Evolutionary conservation across 2,888 invertebrate genomes (phyloP), one percentile per base, ranked within the genome.

Genomic region (Cepaea hortensis): DNA sequence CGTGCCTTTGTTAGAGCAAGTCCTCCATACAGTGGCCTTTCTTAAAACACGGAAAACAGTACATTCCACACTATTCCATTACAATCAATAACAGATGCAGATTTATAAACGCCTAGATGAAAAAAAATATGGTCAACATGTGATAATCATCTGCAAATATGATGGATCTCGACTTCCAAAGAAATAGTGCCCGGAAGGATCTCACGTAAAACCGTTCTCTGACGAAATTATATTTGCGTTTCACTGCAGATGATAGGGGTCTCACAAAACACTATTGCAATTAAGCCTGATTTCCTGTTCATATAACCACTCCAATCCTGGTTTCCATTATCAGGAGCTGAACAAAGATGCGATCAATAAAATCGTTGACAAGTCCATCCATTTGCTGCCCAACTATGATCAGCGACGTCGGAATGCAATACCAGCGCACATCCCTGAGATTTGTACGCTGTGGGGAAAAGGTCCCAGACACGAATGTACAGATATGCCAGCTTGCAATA

Each of bases 331-430:
- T 20, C 76, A 5, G 50, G 50, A 20, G n/a, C 68, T 68, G 68
- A 18, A 76, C 50, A 50, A 50, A 6, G 9, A 11, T 5, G n/a
- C 76, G 55, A 76, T 76, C 76, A 48, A 76, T 76, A 76, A 1
- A 20, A 76, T 20, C 76, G 76, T 76, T 76, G 76, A 55, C 76
- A 76, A 20, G 76, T 55, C 48, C 55, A 76, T 76, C 76, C 50
- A 76, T 76, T 18, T 76, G 76, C 20, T 55, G 55, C n/a, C 15
- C 50, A 76, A 76, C 76, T 46, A 20, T 15, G 50, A 76, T 50
- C 76, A 76, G 76, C 76, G 50, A 76, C 76, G 3, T 7, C 7
- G 20, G 76, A 76, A 76, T 76, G 76, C 18, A 18, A 55, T 76
- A 76, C 46, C 46, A 3, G 15, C 3, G 73, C 23, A 23, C 23